Conservation (phyloP, 2,113 vertebrate species). For the Fregetta grallaria region DNA sequence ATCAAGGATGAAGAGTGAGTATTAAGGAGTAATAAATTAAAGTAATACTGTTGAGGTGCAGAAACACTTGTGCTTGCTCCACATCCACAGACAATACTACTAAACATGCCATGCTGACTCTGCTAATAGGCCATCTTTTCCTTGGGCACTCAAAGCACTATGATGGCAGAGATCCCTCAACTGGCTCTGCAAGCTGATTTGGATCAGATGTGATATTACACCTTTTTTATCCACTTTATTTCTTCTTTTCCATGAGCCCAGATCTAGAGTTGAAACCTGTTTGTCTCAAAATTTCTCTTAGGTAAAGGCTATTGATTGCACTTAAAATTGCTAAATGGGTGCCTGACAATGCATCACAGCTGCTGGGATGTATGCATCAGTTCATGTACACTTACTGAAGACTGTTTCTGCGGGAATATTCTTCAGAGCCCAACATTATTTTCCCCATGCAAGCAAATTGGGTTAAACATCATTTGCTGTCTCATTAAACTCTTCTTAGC, state of each 20-base stretch:
- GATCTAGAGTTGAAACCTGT: not conserved
- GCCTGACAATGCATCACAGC: not conserved
- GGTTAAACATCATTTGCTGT: not conserved
- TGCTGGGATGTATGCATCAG: not conserved
- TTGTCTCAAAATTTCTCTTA: not conserved
- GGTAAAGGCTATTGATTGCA: not conserved
- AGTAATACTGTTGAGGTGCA: not conserved
- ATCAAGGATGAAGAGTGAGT: constrained; percentile 99
- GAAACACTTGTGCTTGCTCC: not conserved
- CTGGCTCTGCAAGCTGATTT: not conserved
- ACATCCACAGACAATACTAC: not conserved
- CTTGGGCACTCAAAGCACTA: not conserved
- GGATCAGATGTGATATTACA: not conserved
- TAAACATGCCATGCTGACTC: not conserved
- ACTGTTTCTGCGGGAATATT: not conserved
- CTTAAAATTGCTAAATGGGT: not conserved
- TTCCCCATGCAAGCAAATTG: not conserved
- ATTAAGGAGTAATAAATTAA: not conserved
- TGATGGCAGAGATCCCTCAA: not conserved
- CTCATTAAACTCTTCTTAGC: not conserved
- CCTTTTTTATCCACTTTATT: not conserved
- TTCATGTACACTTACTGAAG: not conserved
- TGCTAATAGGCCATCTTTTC: not conserved
- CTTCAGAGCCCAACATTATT: not conserved
- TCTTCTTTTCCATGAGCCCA: not conserved